These are phyloP conservation scores for Synanthedon formicaeformis DNA, from an alignment of 2,888 invertebrate species.

Conservation along the genomic window DNA sequence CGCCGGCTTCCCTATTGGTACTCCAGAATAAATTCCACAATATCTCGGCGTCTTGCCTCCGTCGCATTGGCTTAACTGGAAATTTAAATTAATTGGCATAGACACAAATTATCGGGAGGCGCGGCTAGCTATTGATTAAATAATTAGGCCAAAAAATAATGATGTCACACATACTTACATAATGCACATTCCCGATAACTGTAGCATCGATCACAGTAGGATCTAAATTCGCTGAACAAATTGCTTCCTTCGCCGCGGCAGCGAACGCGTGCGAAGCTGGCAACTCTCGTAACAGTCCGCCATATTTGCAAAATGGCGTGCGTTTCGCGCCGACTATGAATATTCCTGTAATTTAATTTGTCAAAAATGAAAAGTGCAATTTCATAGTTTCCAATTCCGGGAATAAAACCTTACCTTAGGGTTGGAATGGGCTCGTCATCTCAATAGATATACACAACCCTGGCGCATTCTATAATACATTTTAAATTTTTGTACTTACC, in stretches of 20 bases:
- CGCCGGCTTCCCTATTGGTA: conserved; percentile 88
- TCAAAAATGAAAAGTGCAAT: too few relatives aligned
- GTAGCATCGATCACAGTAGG: conserved; percentile 38
- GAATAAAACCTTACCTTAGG: neutral
- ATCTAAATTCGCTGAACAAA: conserved; percentile 34
- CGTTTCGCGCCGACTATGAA: conserved; percentile 54
- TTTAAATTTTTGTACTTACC: too few relatives aligned
- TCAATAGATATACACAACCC: too few relatives aligned
- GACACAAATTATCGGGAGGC: neutral
- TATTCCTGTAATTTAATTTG: conserved; percentile 29
- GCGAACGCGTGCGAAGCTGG: conserved; percentile 49
- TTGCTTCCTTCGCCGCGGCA: conserved; percentile 45
- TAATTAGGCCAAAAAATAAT: neutral
- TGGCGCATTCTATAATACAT: too few relatives aligned
- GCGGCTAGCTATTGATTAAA: too few relatives aligned
- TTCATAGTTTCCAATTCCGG: too few relatives aligned
- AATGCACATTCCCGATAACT: conserved; percentile 48
- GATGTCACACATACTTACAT: conserved; percentile 33
- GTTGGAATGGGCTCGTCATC: too few relatives aligned
- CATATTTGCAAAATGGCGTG: conserved; percentile 54
- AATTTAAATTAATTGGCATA: conserved; percentile 6
- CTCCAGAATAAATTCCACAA: conserved; percentile 82
- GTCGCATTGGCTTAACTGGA: conserved; percentile 81
- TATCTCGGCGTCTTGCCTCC: conserved; percentile 90
- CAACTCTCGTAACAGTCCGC: conserved; percentile 42